Evolutionary conservation across 2,888 invertebrate genomes (phyloP).

Genomic region (Villa cingulata): DNA sequence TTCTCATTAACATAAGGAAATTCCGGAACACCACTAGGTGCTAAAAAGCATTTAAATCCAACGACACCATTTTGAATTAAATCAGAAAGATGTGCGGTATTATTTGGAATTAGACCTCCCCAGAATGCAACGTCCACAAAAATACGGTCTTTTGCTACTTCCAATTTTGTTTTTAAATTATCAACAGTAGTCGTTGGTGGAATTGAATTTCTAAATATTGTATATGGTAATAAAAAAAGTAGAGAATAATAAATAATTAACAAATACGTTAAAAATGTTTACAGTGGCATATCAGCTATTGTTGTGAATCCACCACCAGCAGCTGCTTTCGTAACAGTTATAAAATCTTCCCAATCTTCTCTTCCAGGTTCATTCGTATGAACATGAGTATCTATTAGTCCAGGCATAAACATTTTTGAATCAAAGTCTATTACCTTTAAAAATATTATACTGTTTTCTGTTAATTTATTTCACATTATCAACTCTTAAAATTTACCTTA

Average conservation of each 20-base stretch:
- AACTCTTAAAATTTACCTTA: neutral
- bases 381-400: conserved; percentile 50
- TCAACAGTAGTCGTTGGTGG: conserved; percentile 50
- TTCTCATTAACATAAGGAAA: conserved; percentile 44
- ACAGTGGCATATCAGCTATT: conserved; percentile 54
- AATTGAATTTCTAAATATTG: conserved; percentile 55
- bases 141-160: conserved; percentile 39
- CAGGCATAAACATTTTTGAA: conserved; percentile 42
- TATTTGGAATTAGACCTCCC: conserved; percentile 55
- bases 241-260: neutral
- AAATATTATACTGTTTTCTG: neutral
- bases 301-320: conserved; percentile 52
- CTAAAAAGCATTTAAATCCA: conserved; percentile 56
- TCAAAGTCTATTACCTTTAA: conserved; percentile 30
- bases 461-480: too few relatives aligned
- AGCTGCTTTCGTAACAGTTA: conserved; percentile 49
- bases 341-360: conserved; percentile 50
- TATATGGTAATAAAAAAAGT: neutral
- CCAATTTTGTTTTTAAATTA: conserved; percentile 44
- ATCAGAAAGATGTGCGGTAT: conserved; percentile 42
- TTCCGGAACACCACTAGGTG: conserved; percentile 52
- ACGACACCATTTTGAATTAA: conserved; percentile 48
- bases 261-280: neutral
- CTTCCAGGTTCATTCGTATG: conserved; percentile 54
- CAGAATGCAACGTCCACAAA: conserved; percentile 54